phyloP scores from a whole-genome alignment of 2,113 vertebrate species.

The Eublepharis macularius region DNA sequence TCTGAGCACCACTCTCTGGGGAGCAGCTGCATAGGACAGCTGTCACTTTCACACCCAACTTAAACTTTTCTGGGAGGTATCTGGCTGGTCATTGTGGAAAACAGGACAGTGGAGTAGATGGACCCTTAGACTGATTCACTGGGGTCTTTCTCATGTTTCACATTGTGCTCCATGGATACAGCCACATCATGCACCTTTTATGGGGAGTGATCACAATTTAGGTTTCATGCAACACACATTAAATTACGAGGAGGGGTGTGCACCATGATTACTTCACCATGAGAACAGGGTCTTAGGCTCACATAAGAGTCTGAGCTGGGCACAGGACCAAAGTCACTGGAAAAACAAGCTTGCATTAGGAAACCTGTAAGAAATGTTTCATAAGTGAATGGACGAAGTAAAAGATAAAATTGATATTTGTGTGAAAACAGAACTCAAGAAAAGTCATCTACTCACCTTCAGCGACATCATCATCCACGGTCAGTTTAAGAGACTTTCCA shows the following conservation, averaged over 20 bases:
- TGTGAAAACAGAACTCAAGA: neutral
- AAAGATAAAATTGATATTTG: too few relatives aligned
- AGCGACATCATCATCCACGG: constrained; percentile 92
- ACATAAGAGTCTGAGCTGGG: neutral
- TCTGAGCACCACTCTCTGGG: too few relatives aligned
- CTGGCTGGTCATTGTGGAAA: too few relatives aligned
- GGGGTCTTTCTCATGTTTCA: too few relatives aligned
- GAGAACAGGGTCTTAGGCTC: neutral
- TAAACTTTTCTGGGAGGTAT: too few relatives aligned
- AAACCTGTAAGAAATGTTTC: neutral
- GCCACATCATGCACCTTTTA: neutral
- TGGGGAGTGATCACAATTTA: neutral
- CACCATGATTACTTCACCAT: neutral
- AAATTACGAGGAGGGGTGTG: neutral
- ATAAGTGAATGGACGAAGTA: neutral
- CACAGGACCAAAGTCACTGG: neutral
- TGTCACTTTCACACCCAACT: too few relatives aligned
- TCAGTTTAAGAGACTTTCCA: constrained; percentile 92
- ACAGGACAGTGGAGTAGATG: too few relatives aligned
- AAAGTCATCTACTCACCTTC: constrained; percentile 82
- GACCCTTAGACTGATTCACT: too few relatives aligned
- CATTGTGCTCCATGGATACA: neutral
- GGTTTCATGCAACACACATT: neutral
- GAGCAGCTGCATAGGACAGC: too few relatives aligned
- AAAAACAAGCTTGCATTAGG: neutral